phyloP scores from a whole-genome alignment of 2,797 vertebrate genomes.

The Myotis findleyi region DNA sequence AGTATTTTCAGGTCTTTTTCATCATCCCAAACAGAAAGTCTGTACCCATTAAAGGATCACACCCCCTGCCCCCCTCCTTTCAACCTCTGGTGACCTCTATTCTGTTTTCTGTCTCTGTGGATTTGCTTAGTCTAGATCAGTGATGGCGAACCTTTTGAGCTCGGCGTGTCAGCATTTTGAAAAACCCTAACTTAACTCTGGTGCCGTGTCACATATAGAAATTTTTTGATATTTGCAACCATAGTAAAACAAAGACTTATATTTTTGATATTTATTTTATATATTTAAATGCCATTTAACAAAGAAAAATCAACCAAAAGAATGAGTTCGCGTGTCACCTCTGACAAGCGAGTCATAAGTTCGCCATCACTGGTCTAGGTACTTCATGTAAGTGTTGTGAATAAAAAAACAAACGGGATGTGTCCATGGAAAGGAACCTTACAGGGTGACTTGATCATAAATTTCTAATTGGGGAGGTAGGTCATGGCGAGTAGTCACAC shows the following conservation, averaged over 20 bases:
- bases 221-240: too few species aligned
- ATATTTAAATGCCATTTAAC: too few species aligned
- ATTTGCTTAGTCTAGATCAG: not conserved
- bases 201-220: too few species aligned
- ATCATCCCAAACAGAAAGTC: not conserved
- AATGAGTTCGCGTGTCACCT: too few species aligned
- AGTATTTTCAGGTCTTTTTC: not conserved
- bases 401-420: not conserved
- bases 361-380: not conserved
- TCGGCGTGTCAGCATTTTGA: too few species aligned
- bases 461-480: not conserved
- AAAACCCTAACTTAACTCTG: too few species aligned
- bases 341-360: too few species aligned
- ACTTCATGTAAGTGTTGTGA: not conserved
- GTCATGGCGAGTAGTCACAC: not conserved
- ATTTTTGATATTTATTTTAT: too few species aligned
- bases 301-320: too few species aligned
- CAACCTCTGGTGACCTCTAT: too few species aligned
- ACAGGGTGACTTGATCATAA: not conserved
- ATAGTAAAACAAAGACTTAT: too few species aligned
- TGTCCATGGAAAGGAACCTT: not conserved
- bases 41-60: not conserved
- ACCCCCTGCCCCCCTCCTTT: rapidly evolving
- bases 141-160: too few species aligned
- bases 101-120: not conserved